Conservation (phyloP, 2,888 invertebrate species). For the Linyphia triangularis region DNA sequence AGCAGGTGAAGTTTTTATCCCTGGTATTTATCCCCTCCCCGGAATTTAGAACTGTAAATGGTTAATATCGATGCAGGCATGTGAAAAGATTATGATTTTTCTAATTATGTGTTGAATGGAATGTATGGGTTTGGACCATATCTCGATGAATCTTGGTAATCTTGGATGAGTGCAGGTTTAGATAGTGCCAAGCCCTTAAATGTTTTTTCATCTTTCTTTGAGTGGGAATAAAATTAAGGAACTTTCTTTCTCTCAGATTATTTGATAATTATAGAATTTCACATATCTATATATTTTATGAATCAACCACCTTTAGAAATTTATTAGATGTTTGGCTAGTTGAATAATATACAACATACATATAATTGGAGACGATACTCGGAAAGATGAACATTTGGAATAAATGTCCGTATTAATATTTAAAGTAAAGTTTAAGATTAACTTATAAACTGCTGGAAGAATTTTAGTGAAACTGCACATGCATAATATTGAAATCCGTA, state of each 20-base stretch:
- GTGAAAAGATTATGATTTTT: slow-evolving; percentile 16
- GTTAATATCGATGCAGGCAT: slow-evolving; percentile 2
- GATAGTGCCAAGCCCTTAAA: neutral
- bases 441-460: too few species aligned
- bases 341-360: too few species aligned
- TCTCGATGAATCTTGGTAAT: slow-evolving; percentile 6
- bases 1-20: slow-evolving; percentile 26
- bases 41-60: slow-evolving; percentile 7
- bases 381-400: too few species aligned
- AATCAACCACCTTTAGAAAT: too few species aligned
- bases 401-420: too few species aligned
- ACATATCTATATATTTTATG: too few species aligned
- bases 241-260: neutral
- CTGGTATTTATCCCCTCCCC: slow-evolving; percentile 19
- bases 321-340: too few species aligned
- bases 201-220: neutral
- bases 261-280: neutral
- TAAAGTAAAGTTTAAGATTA: too few species aligned
- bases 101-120: slow-evolving; percentile 24
- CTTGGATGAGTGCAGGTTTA: neutral
- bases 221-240: neutral
- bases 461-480: too few species aligned
- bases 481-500: too few species aligned
- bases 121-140: slow-evolving; percentile 15
- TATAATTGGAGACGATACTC: too few species aligned